Conservation (phyloP, 2,113 vertebrate genomes). For the Epinephelus cyanopodus region DNA sequence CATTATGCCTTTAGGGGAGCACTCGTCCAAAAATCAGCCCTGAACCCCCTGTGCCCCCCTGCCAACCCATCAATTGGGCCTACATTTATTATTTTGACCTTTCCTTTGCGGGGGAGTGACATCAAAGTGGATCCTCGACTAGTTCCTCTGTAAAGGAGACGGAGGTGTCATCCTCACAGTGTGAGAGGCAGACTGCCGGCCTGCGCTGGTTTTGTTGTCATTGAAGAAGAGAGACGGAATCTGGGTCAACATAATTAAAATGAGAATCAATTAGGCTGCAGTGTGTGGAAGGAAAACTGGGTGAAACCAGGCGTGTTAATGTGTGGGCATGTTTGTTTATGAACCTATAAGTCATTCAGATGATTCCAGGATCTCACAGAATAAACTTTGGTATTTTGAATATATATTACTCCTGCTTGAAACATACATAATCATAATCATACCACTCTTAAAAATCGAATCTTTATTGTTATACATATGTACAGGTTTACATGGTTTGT, state of each 20-base stretch:
- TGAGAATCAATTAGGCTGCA: slow-evolving; percentile 79
- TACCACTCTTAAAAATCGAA: not conserved
- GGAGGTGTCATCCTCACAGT: slow-evolving; percentile 78
- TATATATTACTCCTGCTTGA: not conserved
- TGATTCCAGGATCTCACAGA: not conserved
- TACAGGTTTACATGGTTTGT: too few species aligned
- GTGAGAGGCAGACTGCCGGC: slow-evolving; percentile 74
- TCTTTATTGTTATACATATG: not conserved
- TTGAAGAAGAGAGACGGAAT: slow-evolving; percentile 73
- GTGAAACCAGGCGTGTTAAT: slow-evolving; percentile 33
- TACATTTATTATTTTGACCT: slow-evolving; percentile 91
- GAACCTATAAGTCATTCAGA: not conserved
- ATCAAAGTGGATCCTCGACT: slow-evolving; percentile 79
- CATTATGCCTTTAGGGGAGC: slow-evolving; percentile 78
- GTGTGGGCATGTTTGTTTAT: slow-evolving; percentile 12
- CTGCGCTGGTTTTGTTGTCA: slow-evolving; percentile 71
- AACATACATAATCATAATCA: not conserved
- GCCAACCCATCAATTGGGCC: slow-evolving; percentile 83
- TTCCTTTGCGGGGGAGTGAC: slow-evolving; percentile 82
- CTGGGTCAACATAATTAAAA: slow-evolving; percentile 80
- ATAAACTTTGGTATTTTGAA: not conserved
- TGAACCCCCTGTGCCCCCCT: slow-evolving; percentile 54
- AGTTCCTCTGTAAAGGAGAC: slow-evolving; percentile 70
- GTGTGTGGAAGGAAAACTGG: slow-evolving; percentile 55
- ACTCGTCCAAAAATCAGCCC: slow-evolving; percentile 75